Evolutionary conservation across 2,888 invertebrate species (phyloP), one percentile per base, ranked within the genome.

Genomic region (Drosophila demipolita): DNA sequence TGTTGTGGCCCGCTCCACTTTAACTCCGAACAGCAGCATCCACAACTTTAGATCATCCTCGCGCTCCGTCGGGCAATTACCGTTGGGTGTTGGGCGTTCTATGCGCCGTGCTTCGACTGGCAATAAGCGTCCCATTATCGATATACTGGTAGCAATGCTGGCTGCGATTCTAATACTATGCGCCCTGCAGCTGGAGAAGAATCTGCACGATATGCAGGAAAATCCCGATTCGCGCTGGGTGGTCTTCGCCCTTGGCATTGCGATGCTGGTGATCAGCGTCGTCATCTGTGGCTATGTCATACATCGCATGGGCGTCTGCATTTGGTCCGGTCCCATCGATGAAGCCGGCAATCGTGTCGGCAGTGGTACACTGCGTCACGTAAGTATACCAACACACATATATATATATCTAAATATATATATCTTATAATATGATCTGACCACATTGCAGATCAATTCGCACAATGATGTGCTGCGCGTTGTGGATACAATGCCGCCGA

Each of bases 221-320:
- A 92, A 89, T 36, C 87, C 89, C 0, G 90, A 92, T 49, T 92
- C 91, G 0, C 87, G 93, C 40, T 93, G 93, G 93, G 87, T 93
- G 42, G 93, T 94, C 6, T 92, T 94, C 55, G 93, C 93, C 3
- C 80, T 94, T 33, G 93, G 93, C 26, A 89, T 94, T 61, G 93
- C 93, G 15, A 92, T 94, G 91, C 83, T 94, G 20, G 75, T 93
- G 17, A 91, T 94, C 26, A 93, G 93, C 55, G 86, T 94, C 17
- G 87, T 93, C 58, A 93, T 93, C 62, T 93, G 93, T 62, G 93
- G 93, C 67, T 94, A 94, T 90, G 93, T 93, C 5, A 93, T 93
- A 2, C 93, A 93, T 72, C 92, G 94, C 58, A 92, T 94, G 91
- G 93, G 94, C 49, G 92, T 93, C 15, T 94, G 93, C 80, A 88